A percentile compares a stretch with the other conserved stretches of the same genome.
Evolutionary conservation across 2,113 vertebrate species (phyloP).

Genomic region (Corapipo altera): DNA sequence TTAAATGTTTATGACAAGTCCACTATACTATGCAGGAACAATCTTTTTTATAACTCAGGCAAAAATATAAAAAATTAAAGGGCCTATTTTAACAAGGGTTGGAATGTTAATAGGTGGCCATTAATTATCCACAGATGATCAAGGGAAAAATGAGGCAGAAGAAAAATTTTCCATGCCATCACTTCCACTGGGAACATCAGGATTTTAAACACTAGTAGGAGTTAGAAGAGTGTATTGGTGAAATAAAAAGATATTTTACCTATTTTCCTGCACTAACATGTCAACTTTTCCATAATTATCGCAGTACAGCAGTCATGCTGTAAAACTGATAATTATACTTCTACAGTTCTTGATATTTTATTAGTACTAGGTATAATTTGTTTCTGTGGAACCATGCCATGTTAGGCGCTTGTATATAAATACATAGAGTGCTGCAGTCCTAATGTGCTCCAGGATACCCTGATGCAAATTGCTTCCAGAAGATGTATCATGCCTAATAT

Average conservation of each 20-base stretch:
- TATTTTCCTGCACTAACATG: not conserved
- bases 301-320: not conserved
- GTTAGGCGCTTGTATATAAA: not conserved
- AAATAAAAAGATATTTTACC: not conserved
- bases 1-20: constrained; percentile 44
- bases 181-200: not conserved
- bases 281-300: not conserved
- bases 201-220: constrained; percentile 8
- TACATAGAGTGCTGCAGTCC: not conserved
- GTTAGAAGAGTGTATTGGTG: not conserved
- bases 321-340: not conserved
- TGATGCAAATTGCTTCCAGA: not conserved
- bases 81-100: not conserved
- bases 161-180: not conserved
- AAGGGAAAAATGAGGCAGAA: constrained; percentile 29
- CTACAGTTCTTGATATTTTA: not conserved
- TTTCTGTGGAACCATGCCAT: not conserved
- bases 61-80: not conserved
- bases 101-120: not conserved
- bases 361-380: not conserved
- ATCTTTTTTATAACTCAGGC: not conserved
- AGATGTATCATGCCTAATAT: not conserved
- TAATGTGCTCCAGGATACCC: not conserved
- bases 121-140: not conserved
- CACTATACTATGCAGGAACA: not conserved